Conservation (phyloP, 2,113 vertebrate genomes). For the Vidua macroura region DNA sequence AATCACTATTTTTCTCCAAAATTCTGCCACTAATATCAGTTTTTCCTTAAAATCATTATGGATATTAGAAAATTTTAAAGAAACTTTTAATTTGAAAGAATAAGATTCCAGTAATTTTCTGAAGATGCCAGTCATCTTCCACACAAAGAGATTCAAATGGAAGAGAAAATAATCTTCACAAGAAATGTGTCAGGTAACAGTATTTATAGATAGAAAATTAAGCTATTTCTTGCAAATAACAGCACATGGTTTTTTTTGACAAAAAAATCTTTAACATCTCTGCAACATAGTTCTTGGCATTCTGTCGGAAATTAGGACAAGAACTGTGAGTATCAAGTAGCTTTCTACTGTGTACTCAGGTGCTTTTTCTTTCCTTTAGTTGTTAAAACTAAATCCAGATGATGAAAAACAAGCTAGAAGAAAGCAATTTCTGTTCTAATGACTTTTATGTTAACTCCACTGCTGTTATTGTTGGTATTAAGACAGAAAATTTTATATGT, state of each 20-base stretch:
- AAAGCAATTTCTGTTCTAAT: neutral
- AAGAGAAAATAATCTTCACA: neutral
- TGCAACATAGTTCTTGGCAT: neutral
- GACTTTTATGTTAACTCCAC: neutral
- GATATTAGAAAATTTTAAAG: neutral
- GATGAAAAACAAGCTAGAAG: neutral
- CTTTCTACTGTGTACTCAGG: neutral
- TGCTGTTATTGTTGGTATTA: neutral
- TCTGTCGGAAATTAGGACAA: neutral
- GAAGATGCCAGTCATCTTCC: neutral
- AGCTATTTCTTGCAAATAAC: neutral
- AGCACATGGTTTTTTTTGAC: rapidly evolving
- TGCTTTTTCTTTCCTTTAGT: neutral
- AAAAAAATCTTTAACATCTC: neutral
- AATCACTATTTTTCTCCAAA: neutral
- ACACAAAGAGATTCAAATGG: neutral
- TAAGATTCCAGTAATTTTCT: neutral
- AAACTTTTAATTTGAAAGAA: neutral
- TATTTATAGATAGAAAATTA: neutral
- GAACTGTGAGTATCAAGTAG: neutral
- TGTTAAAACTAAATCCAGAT: neutral
- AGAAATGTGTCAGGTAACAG: neutral
- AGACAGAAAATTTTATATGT: neutral
- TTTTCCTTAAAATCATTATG: neutral
- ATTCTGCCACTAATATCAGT: neutral